Conservation (phyloP, 2,888 invertebrate species). For the Lasioglossum calceatum region DNA sequence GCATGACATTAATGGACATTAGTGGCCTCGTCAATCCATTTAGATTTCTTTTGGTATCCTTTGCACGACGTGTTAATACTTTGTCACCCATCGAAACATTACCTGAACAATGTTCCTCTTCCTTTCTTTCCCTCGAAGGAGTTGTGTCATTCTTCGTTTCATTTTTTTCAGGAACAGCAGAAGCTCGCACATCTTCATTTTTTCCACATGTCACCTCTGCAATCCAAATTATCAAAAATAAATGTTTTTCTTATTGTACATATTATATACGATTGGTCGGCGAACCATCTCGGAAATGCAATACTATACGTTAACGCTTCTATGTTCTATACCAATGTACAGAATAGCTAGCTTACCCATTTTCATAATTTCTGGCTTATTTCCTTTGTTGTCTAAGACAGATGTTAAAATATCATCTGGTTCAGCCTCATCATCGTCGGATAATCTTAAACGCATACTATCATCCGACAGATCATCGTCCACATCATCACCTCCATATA, state of each 20-base stretch:
- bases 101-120: conserved; percentile 53
- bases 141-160: conserved; percentile 5
- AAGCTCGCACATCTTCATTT: conserved; percentile 13
- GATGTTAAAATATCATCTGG: conserved; percentile 45
- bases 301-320: neutral
- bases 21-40: conserved; percentile 11
- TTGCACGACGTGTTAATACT: conserved; percentile 41
- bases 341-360: conserved; percentile 49
- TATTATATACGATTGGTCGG: neutral
- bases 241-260: neutral
- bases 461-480: conserved; percentile 79
- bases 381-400: conserved; percentile 19
- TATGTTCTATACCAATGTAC: neutral
- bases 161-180: conserved; percentile 21
- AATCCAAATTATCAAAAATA: conserved; percentile 31
- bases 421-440: conserved; percentile 80
- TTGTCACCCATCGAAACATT: conserved; percentile 52
- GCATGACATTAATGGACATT: conserved; percentile 7
- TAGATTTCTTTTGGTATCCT: conserved; percentile 24
- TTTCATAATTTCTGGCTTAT: conserved; percentile 12
- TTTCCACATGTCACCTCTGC: conserved; percentile 36
- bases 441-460: conserved; percentile 80
- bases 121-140: conserved; percentile 8
- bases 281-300: neutral
- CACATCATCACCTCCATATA: conserved; percentile 73